Evolutionary conservation across 1,140 invertebrate species (phyloP).

Genomic region (Choristoneura fumiferana): DNA sequence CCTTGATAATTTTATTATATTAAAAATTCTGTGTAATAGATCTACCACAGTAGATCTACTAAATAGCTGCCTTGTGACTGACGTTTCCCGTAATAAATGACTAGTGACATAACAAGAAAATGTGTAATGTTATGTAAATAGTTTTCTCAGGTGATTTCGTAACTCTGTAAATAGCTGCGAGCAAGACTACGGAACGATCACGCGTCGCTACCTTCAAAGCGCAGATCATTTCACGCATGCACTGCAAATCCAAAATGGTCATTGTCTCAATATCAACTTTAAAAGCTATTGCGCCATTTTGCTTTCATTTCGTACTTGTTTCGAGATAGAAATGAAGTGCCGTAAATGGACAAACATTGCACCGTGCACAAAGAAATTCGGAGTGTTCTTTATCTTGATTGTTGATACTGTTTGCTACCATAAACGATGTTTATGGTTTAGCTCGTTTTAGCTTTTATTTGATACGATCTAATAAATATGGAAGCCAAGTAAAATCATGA

Average conservation of each 20-base stretch:
- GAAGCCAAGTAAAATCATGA: too few species aligned
- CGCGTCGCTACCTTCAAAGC: constrained; percentile 41
- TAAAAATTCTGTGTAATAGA: too few species aligned
- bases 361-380: neutral
- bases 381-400: constrained; percentile 1
- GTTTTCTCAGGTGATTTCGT: constrained; percentile 39
- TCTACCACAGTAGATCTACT: too few species aligned
- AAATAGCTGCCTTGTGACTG: neutral
- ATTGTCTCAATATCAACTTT: neutral
- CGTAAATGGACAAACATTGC: constrained; percentile 5
- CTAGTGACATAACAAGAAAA: constrained; percentile 27
- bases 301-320: constrained; percentile 8
- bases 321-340: neutral
- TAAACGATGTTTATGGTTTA: neutral
- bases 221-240: neutral
- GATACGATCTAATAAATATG: too few species aligned
- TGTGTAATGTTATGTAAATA: constrained; percentile 36
- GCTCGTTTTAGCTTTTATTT: neutral
- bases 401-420: neutral
- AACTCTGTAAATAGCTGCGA: constrained; percentile 45
- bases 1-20: too few species aligned
- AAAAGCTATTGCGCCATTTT: neutral
- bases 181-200: constrained; percentile 45
- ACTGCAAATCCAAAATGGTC: neutral
- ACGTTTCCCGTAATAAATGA: constrained; percentile 6